phyloP scores from a whole-genome alignment of 92 coral and sea anemone genomes.

The Phenganax subtilis region DNA sequence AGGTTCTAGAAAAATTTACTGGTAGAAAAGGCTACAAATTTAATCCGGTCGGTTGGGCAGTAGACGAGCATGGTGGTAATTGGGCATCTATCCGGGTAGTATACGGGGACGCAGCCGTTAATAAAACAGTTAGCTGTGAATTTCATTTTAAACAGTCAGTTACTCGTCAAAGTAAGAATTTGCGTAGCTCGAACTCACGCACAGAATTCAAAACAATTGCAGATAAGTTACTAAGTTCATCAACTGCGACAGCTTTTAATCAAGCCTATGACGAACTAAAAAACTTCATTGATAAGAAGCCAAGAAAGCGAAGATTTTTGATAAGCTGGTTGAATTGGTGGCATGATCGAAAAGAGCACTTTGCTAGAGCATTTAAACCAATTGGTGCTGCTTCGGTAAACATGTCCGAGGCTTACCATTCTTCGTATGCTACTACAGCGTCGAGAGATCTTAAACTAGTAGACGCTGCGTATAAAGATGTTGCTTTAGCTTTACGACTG shows the following conservation, averaged over 20 bases:
- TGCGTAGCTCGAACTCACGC: conserved; percentile 17
- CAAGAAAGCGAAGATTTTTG: conserved; percentile 4
- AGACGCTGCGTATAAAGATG: conserved; percentile 42
- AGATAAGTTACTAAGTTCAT: conserved; percentile 23
- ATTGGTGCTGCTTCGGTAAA: conserved; percentile 26
- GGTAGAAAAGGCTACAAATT: conserved; percentile 34
- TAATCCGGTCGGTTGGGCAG: conserved; percentile 42
- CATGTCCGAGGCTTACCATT: conserved; percentile 36
- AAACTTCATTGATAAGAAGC: conserved; percentile 31
- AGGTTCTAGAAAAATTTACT: conserved; percentile 23
- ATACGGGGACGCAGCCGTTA: conserved; percentile 25
- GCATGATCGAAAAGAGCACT: conserved; percentile 29
- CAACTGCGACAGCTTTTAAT: conserved; percentile 3
- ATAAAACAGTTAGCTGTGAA: conserved; percentile 39
- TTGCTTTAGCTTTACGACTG: conserved; percentile 26
- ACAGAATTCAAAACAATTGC: conserved; percentile 33
- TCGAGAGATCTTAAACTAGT: conserved; percentile 26
- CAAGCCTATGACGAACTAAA: conserved; percentile 1
- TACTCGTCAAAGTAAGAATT: not conserved
- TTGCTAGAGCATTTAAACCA: conserved; percentile 43
- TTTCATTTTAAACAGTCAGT: conserved; percentile 45
- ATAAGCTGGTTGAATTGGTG: conserved; percentile 40
- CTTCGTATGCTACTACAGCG: conserved; percentile 29
- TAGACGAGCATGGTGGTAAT: conserved; percentile 42
- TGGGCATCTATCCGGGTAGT: conserved; percentile 32